Conservation (phyloP, 2,113 vertebrate genomes). For the Struthio camelus region DNA sequence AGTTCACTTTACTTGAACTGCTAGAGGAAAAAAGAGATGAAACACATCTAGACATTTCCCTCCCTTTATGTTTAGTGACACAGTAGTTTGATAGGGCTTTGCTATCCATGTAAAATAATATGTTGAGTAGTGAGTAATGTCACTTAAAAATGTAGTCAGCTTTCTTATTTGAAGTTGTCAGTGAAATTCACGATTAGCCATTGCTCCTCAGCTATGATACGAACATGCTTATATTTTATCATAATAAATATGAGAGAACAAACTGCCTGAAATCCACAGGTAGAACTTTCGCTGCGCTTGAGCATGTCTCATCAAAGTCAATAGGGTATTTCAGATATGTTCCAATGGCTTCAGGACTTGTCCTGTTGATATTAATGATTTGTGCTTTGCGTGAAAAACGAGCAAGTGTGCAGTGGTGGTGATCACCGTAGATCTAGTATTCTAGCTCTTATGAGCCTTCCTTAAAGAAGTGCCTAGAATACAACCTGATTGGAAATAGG, state of each 20-base stretch:
- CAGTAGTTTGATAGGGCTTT: conserved; percentile 13
- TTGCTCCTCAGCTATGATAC: conserved; percentile 3
- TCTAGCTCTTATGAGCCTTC: not conserved
- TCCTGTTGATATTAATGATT: not conserved
- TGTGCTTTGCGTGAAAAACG: not conserved
- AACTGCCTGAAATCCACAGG: not conserved
- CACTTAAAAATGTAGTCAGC: conserved; percentile 35
- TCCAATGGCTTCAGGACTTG: not conserved
- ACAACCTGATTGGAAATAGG: not conserved
- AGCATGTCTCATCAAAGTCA: not conserved
- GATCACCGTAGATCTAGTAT: not conserved
- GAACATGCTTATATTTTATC: conserved; percentile 21
- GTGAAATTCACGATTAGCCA: not conserved
- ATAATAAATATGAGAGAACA: not conserved
- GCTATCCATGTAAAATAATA: conserved; percentile 26
- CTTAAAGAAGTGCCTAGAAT: not conserved
- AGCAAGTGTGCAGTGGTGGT: not conserved
- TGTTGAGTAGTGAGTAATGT: too few species aligned
- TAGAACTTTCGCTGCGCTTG: not conserved
- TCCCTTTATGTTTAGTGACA: conserved; percentile 32
- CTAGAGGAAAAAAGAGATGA: conserved; percentile 2
- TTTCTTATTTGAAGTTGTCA: conserved; percentile 48
- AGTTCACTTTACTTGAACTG: conserved; percentile 53
- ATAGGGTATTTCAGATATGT: not conserved
- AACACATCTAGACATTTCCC: not conserved